Base-by-base conservation (phyloP, 2,113 vertebrate genomes). In the Daphoenositta chrysoptera region DNA sequence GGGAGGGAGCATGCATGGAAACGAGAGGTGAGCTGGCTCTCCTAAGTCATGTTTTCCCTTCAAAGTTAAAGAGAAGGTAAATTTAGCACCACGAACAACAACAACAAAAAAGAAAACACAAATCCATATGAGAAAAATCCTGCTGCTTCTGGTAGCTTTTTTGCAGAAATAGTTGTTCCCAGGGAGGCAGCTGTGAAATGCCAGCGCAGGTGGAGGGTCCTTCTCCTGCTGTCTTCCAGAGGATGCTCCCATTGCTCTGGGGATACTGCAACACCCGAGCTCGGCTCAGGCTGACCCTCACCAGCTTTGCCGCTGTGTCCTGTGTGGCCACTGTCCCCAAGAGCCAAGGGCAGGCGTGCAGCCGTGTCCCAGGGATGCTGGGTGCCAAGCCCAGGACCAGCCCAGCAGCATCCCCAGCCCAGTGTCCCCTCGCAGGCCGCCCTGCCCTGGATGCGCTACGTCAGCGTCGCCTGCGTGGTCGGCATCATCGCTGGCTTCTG, bases 401-500 rank as follows among this genome's bases (percentile, higher is more conserved):
- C 10, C 33, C 28, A 8, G 64, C 58, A 68, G 54, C 13, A 4
- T 20, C 61, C 42, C 60, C 72, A 69, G 31, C 60, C 28, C 53
- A 0, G 2, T 75, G 65, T 95, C 45, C 68, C 76, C 79, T 40
- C 7, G 0, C 97, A 98, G 99, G 87, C 80, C 0, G 33, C 98
- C 54, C 65, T 98, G 54, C 27, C 98, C 79, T 98, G 98, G 97
- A 98, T 99, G 99, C 97, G 96, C 56, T 99, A 98, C 27, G 48
- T 98, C 87, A 97, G 98, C 3, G 97, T 99, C 3, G 95, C 88
- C 78, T 99, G 98, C 5, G 98, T 99, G 70, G 96, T 99, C 1
- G 99, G 99, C 54, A 99, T 99, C 90, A 99, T 99, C 21, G 98
- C 98, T 8, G 98, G 99, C 83, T 99, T 99, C 98, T 99, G 99